Percentiles rank a stretch among this genome's conserved stretches.
These are phyloP conservation scores for Toxonevra muliebris DNA, from an alignment of 2,888 invertebrate species.

Conservation along the genomic window DNA sequence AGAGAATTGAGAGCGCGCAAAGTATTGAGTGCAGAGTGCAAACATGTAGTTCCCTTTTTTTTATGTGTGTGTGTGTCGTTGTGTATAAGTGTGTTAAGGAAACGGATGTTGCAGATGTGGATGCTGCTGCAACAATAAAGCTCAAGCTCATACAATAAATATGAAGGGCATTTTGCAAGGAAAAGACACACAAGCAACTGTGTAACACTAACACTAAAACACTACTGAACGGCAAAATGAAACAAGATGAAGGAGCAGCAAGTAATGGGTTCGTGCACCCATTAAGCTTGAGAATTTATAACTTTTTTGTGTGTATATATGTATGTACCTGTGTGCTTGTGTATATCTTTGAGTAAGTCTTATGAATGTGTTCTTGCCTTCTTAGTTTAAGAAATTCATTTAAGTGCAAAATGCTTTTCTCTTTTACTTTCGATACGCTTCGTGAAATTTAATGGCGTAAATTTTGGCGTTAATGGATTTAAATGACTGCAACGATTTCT, in stretches of 20 bases:
- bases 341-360: background rate
- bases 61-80: background rate
- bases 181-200: too few relatives aligned
- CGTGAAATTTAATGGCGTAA: slow-evolving; percentile 11
- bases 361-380: background rate
- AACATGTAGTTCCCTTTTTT: background rate
- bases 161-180: background rate
- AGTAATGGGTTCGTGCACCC: slow-evolving; percentile 20
- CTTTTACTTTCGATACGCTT: background rate
- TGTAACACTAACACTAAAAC: too few relatives aligned
- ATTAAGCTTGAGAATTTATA: slow-evolving; percentile 19
- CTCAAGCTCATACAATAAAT: slow-evolving; percentile 6
- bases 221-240: too few relatives aligned
- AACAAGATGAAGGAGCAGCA: background rate
- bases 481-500: slow-evolving; percentile 7
- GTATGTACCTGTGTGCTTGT: background rate
- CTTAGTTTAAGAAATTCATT: background rate
- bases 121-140: too few relatives aligned
- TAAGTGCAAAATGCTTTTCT: slow-evolving; percentile 2
- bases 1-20: background rate
- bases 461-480: slow-evolving; percentile 14
- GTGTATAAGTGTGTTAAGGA: background rate
- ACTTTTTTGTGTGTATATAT: background rate
- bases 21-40: background rate
- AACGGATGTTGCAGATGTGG: background rate